A percentile compares a stretch with the other conserved stretches of the same genome.
Conservation (phyloP, 2,888 invertebrate genomes). For the Dryocosmus kuriphilus region DNA sequence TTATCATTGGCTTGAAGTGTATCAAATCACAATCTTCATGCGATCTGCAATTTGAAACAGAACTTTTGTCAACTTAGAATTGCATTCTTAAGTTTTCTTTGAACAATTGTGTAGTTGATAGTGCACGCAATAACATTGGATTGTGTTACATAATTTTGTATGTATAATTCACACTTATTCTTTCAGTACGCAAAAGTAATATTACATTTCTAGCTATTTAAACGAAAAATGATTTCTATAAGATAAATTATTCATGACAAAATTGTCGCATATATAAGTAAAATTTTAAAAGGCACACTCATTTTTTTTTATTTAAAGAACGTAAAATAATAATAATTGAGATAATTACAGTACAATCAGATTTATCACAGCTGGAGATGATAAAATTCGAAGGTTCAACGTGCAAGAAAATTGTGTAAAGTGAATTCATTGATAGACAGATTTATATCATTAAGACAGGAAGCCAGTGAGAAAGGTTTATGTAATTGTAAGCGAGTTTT, state of each 20-base stretch:
- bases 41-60: neutral
- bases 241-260: too few relatives aligned
- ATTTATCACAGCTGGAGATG: slow-evolving; percentile 1
- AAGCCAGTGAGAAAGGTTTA: neutral
- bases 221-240: too few relatives aligned
- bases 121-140: neutral
- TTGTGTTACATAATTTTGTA: neutral
- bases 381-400: slow-evolving; percentile 6
- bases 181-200: neutral
- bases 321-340: slow-evolving; percentile 24
- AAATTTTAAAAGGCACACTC: too few relatives aligned
- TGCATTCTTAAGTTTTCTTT: neutral
- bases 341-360: neutral
- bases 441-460: neutral
- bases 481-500: neutral
- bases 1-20: neutral
- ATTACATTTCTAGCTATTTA: too few relatives aligned
- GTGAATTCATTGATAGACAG: neutral
- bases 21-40: slow-evolving; percentile 2
- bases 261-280: too few relatives aligned
- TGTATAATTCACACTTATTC: neutral
- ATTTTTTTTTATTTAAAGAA: neutral
- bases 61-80: neutral
- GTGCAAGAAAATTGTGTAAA: neutral
- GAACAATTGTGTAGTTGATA: neutral